Evolutionary conservation across 2,888 invertebrate genomes (phyloP).

Genomic region (Zaprionus bogoriensis): DNA sequence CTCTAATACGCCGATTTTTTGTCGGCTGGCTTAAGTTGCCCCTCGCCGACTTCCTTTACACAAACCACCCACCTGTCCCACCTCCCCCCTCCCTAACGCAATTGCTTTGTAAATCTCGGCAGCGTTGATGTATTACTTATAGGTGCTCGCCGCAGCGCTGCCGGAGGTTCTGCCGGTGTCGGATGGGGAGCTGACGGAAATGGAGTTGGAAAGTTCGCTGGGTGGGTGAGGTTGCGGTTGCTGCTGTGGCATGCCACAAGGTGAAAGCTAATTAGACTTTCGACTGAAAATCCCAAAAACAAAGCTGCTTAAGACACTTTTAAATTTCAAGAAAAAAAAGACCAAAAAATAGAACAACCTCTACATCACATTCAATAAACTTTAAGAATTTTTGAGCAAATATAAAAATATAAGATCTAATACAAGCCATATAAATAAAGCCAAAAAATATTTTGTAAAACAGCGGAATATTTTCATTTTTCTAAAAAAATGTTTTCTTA

Average conservation of each 20-base stretch:
- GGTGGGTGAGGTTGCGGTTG: slow-evolving; percentile 15
- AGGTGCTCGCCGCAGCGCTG: too few species aligned
- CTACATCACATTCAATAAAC: too few species aligned
- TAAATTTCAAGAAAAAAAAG: not conserved
- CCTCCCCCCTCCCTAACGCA: not conserved
- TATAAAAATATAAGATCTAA: too few species aligned
- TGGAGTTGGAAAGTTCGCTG: slow-evolving; percentile 44
- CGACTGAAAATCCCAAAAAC: slow-evolving; percentile 55
- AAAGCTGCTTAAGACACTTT: slow-evolving; percentile 18
- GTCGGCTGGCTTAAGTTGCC: slow-evolving; percentile 34
- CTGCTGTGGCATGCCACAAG: slow-evolving; percentile 58
- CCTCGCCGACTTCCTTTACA: not conserved
- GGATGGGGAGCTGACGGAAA: slow-evolving; percentile 32
- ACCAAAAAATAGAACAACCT: not conserved
- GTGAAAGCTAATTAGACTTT: slow-evolving; percentile 70
- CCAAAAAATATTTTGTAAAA: too few species aligned
- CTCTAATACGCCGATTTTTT: slow-evolving; percentile 36
- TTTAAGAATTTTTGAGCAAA: too few species aligned
- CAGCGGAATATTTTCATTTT: too few species aligned
- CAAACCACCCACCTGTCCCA: too few species aligned
- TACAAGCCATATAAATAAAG: too few species aligned
- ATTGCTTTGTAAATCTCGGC: slow-evolving; percentile 51
- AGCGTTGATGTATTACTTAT: slow-evolving; percentile 67
- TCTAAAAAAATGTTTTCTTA: too few species aligned
- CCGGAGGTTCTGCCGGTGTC: not conserved